These are phyloP conservation scores for Lasioglossum pauxillum DNA, from an alignment of 2,888 invertebrate species.

Conservation along the genomic window DNA sequence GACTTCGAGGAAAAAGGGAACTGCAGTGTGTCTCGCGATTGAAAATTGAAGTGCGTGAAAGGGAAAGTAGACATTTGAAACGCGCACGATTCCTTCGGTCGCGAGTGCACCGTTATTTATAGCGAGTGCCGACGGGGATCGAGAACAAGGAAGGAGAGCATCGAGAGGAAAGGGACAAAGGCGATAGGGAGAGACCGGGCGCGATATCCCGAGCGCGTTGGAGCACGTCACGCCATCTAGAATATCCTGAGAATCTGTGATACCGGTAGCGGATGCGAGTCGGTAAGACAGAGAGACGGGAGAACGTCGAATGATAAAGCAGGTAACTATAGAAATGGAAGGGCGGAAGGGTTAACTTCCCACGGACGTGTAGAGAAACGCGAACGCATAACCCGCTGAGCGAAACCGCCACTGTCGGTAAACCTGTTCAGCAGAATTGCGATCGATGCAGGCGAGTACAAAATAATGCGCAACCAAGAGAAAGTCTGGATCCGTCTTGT, in stretches of 20 bases:
- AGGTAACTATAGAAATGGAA: conserved; percentile 21
- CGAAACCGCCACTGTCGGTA: conserved; percentile 49
- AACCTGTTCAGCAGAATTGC: conserved; percentile 1
- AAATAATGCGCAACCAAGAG: conserved; percentile 37
- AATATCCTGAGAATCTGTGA: neutral
- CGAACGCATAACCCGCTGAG: neutral
- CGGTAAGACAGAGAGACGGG: neutral
- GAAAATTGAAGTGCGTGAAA: conserved; percentile 55
- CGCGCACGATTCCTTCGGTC: conserved; percentile 36
- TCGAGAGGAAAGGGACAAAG: conserved; percentile 16
- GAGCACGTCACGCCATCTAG: conserved; percentile 18
- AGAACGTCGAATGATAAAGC: conserved; percentile 32
- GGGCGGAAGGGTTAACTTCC: conserved; percentile 43
- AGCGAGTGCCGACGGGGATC: conserved; percentile 31
- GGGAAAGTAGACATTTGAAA: conserved; percentile 54
- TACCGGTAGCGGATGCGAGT: neutral
- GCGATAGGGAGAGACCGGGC: neutral
- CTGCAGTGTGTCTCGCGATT: conserved; percentile 53
- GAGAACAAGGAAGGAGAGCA: conserved; percentile 35
- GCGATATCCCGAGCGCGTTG: neutral
- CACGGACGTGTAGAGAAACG: conserved; percentile 32
- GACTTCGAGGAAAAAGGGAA: neutral
- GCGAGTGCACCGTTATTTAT: conserved; percentile 56
- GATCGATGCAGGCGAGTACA: neutral
- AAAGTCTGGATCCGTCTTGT: conserved; percentile 41